Percentiles rank a stretch among this genome's conserved stretches.
phyloP scores from a whole-genome alignment of 2,888 invertebrate species.

The Plemyria rubiginata region DNA sequence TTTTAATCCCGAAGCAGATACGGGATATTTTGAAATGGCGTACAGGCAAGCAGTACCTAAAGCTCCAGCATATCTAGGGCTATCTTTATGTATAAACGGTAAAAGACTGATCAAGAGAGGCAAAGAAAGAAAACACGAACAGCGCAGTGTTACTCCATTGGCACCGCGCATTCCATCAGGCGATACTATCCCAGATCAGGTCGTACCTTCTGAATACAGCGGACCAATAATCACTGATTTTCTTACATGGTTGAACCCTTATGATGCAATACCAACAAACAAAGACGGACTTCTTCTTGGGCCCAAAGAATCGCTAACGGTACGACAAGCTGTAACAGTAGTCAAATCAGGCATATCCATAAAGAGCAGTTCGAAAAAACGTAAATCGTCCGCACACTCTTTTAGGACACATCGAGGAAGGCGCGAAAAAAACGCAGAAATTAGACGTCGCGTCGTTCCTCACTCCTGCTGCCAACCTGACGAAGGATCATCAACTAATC shows the following conservation, averaged over 20 bases:
- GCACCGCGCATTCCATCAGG: slow-evolving; percentile 61
- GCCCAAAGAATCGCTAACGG: slow-evolving; percentile 71
- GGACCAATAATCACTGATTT: slow-evolving; percentile 89
- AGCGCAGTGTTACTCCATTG: slow-evolving; percentile 62
- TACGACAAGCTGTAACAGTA: slow-evolving; percentile 79
- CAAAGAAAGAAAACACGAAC: slow-evolving; percentile 70
- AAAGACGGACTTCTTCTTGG: slow-evolving; percentile 69
- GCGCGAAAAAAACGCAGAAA: slow-evolving; percentile 76
- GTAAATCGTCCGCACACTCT: slow-evolving; percentile 80
- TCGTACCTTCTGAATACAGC: slow-evolving; percentile 79
- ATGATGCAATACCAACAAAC: slow-evolving; percentile 67
- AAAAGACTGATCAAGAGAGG: slow-evolving; percentile 84
- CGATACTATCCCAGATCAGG: slow-evolving; percentile 57
- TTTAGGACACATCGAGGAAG: slow-evolving; percentile 78
- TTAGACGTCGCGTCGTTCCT: slow-evolving; percentile 70
- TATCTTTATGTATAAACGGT: slow-evolving; percentile 88
- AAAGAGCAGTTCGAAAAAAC: slow-evolving; percentile 74
- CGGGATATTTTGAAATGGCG: slow-evolving; percentile 92
- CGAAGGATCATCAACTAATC: slow-evolving; percentile 49
- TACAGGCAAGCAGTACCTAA: slow-evolving; percentile 91
- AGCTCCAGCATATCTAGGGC: slow-evolving; percentile 92
- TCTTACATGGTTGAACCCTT: slow-evolving; percentile 87
- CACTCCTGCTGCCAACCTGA: slow-evolving; percentile 76
- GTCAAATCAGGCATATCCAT: slow-evolving; percentile 73
- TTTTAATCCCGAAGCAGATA: slow-evolving; percentile 89